Conservation (phyloP, 2,113 vertebrate genomes). For the Stercorarius parasiticus region DNA sequence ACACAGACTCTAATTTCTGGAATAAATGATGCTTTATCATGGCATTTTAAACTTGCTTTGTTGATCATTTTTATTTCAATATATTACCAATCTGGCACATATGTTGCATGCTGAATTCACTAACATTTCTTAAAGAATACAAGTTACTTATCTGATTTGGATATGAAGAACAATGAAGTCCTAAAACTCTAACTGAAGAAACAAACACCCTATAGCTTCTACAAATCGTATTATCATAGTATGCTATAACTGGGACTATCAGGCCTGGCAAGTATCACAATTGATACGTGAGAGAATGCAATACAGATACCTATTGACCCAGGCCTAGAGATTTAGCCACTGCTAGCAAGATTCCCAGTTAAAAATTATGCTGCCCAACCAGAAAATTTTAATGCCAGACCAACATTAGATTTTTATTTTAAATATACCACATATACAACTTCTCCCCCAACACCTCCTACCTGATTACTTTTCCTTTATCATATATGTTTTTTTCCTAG, state of each 20-base stretch:
- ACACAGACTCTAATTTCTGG: constrained; percentile 70
- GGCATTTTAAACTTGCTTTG: constrained; percentile 42
- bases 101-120: constrained; percentile 33
- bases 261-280: constrained; percentile 68
- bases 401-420: constrained; percentile 57
- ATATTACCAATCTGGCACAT: constrained; percentile 28
- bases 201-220: neutral
- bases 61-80: neutral
- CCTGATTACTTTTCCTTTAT: constrained; percentile 24
- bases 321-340: constrained; percentile 65
- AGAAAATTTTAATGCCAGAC: constrained; percentile 89
- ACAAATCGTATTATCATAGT: constrained; percentile 1
- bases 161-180: constrained; percentile 60
- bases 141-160: constrained; percentile 46
- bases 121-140: constrained; percentile 20
- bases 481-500: neutral
- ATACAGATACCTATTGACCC: constrained; percentile 54
- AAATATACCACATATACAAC: neutral
- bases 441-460: neutral
- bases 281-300: constrained; percentile 63
- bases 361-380: constrained; percentile 79
- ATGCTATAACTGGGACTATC: constrained; percentile 20
- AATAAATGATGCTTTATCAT: constrained; percentile 50
- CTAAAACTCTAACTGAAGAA: constrained; percentile 46
- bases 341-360: constrained; percentile 71